Evolutionary conservation across 53 echinoderm and acorn worm genomes (phyloP).

Genomic region (Henricia sp.): DNA sequence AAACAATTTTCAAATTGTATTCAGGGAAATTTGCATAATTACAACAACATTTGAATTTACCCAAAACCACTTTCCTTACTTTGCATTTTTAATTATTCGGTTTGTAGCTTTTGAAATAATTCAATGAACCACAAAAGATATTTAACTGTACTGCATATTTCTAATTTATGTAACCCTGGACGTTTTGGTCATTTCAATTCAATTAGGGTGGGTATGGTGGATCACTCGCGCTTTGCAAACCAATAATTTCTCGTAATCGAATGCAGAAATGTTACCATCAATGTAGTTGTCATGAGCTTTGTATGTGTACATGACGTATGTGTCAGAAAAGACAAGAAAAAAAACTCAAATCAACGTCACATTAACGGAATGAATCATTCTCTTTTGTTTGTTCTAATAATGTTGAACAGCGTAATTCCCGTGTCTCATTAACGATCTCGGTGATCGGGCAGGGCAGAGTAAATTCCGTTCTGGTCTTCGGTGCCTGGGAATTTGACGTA

Average conservation of each 20-base stretch:
- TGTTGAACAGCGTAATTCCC: not conserved
- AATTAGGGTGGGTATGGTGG: slow-evolving; percentile 26
- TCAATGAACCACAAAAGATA: too few relatives aligned
- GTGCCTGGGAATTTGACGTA: slow-evolving; percentile 51
- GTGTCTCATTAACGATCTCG: not conserved
- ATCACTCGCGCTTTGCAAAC: not conserved
- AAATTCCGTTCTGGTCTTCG: not conserved
- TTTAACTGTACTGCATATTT: too few relatives aligned
- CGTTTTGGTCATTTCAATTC: slow-evolving; percentile 8
- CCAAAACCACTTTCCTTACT: too few relatives aligned
- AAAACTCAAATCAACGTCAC: too few relatives aligned
- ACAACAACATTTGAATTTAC: too few relatives aligned
- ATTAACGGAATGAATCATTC: not conserved
- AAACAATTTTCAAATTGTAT: too few relatives aligned
- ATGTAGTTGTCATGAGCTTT: too few relatives aligned
- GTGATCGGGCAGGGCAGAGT: not conserved
- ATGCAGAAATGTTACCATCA: not conserved
- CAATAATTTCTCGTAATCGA: slow-evolving; percentile 8
- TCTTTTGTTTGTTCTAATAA: not conserved
- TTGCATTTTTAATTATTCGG: too few relatives aligned
- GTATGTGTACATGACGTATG: too few relatives aligned
- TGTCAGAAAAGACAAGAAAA: not conserved
- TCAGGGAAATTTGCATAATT: too few relatives aligned
- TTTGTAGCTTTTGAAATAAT: too few relatives aligned
- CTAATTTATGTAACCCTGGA: slow-evolving; percentile 36